Conservation (phyloP, 1,140 invertebrate species). For the Pygmarrhopalites habei region DNA sequence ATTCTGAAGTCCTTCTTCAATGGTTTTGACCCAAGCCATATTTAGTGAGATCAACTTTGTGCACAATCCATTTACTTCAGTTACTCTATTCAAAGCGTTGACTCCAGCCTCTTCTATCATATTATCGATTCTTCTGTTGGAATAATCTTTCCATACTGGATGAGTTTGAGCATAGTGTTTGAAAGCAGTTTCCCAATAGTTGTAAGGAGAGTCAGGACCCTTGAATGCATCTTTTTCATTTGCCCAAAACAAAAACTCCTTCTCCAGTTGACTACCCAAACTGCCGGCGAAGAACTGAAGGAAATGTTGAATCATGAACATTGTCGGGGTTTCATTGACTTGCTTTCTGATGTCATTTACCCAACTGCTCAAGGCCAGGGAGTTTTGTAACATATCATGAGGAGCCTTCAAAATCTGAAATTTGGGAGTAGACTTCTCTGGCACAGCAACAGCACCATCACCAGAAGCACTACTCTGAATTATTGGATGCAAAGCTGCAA, state of each 20-base stretch:
- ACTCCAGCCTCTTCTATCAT: neutral
- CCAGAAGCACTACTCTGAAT: too few species aligned
- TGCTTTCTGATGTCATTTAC: neutral
- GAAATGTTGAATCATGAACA: neutral
- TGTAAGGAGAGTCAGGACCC: too few species aligned
- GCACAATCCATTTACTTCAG: too few species aligned
- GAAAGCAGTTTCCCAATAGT: neutral
- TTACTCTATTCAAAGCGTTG: too few species aligned
- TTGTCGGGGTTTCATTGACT: neutral
- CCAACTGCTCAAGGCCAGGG: neutral
- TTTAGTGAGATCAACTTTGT: too few species aligned
- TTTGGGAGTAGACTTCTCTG: neutral
- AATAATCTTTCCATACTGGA: neutral
- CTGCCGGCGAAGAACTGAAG: neutral
- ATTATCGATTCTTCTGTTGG: too few species aligned
- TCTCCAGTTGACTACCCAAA: neutral
- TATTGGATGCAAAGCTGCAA: neutral
- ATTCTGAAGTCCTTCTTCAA: too few species aligned
- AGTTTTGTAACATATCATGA: neutral
- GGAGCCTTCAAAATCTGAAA: neutral
- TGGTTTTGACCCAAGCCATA: too few species aligned
- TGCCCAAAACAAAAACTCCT: neutral
- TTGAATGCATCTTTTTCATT: neutral
- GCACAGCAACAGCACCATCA: neutral
- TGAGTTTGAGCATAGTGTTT: neutral